Base-by-base conservation (phyloP, 1,140 invertebrate genomes). In the Eriosoma lanigerum region DNA sequence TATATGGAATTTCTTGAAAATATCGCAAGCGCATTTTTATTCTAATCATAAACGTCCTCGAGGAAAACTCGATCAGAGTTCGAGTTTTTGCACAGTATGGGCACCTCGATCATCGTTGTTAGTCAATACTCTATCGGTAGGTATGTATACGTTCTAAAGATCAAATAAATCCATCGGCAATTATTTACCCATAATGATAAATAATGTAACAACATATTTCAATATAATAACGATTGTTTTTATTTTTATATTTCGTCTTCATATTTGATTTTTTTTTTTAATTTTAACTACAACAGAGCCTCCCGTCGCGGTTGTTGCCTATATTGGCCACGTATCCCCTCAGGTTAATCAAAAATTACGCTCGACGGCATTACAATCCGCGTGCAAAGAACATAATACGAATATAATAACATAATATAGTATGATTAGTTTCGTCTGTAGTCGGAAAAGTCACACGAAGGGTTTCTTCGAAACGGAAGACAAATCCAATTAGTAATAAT, bases 81-180 rank as follows among this genome's bases (percentile, higher is more conserved):
- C 48, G 24, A 52, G 50, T 72, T 48, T 38, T 75, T 3, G 70
- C 73, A 8, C 54, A 38, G 32, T 52, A 52, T 19, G 72, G 21
- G 52, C 72, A 56, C 26, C 73, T 38, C 54, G 73, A 46, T 58
- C 26, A 54, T 38, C 54, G 73, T 58, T 58, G 48, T 26, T 24
- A 29, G 29, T 21, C 9, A 1, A 54, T n/a, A n/a, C n/a, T 56
- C 29, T 2, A 52, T 8, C 10, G 29, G n/a, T n/a, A n/a, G n/a
- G n/a, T n/a, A n/a, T n/a, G n/a, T n/a, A n/a, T n/a, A 38, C 38
- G 10, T 44, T 38, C 19, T 13, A 24, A 32, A 60, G 52, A 76
- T 76, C 52, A 46, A 76, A 26, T 13, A 68, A 76, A 76, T 21
- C 15, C 32, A 10, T 17, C n/a, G 13, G n/a, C 44, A 29, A 70